A percentile compares a stretch with the other conserved stretches of the same genome.
Evolutionary conservation across 2,113 vertebrate species (phyloP).

Genomic region (Strigops habroptila): DNA sequence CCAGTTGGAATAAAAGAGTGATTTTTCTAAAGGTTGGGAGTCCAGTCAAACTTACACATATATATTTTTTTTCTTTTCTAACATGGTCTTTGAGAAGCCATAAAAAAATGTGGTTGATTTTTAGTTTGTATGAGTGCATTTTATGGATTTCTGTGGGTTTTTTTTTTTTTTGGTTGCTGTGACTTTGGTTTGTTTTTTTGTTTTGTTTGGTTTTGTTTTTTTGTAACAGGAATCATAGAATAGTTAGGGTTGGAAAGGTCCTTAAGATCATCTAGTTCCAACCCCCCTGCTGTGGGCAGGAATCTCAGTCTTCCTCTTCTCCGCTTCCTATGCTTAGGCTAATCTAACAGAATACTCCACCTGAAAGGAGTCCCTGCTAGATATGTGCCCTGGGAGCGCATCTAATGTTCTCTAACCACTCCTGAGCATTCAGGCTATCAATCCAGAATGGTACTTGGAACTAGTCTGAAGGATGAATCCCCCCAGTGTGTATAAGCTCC

Average conservation of each 20-base stretch:
- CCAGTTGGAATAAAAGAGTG: not conserved
- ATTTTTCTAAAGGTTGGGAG: not conserved
- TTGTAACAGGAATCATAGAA: fast-evolving
- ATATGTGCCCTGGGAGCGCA: not conserved
- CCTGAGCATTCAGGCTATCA: not conserved
- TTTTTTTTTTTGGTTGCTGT: no score
- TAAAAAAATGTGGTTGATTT: not conserved
- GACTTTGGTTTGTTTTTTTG: not conserved
- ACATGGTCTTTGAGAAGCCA: not conserved
- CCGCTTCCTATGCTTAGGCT: not conserved
- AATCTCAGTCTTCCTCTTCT: not conserved
- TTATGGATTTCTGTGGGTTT: not conserved
- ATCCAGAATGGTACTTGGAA: fast-evolving
- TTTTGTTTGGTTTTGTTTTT: not conserved
- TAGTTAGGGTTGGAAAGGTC: not conserved
- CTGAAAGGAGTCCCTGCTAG: not conserved
- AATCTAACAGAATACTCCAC: not conserved
- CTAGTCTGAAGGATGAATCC: not conserved
- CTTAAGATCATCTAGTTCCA: not conserved
- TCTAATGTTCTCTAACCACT: not conserved
- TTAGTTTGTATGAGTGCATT: not conserved
- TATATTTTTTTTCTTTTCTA: fast-evolving
- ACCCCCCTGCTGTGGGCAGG: not conserved
- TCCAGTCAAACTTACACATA: not conserved
- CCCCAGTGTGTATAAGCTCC: fast-evolving